Conservation (phyloP, 1,140 invertebrate genomes). For the Drosophila nannoptera region DNA sequence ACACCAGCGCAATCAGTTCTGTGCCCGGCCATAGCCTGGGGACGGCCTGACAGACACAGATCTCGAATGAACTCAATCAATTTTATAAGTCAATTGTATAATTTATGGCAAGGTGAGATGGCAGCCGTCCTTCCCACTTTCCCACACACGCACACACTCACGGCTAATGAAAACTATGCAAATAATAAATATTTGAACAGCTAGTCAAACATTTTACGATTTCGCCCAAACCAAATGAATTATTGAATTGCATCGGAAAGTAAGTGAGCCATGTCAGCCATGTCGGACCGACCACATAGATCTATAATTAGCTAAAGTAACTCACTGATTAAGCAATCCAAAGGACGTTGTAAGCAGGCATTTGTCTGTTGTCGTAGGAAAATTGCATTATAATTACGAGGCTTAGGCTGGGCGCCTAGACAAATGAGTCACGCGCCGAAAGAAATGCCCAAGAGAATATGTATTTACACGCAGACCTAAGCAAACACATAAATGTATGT, state of each 20-base stretch:
- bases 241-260: conserved; percentile 9
- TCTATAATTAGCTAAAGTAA: not conserved
- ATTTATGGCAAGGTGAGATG: conserved; percentile 21
- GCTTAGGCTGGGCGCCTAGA: conserved; percentile 20
- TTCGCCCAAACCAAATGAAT: not conserved
- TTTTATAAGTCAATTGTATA: conserved; percentile 19
- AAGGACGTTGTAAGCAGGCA: not conserved
- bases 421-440: conserved; percentile 32
- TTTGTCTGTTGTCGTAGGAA: not conserved
- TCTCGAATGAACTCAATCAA: conserved; percentile 29
- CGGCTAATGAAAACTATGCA: conserved; percentile 2
- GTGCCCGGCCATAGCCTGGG: not conserved
- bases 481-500: no score
- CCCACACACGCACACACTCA: not conserved
- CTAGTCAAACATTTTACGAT: conserved; percentile 9
- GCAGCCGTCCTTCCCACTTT: not conserved
- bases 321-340: not conserved
- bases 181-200: conserved; percentile 37
- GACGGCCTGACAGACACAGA: conserved; percentile 6
- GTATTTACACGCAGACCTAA: no score
- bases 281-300: not conserved
- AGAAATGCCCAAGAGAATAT: not conserved
- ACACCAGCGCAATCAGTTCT: conserved; percentile 5
- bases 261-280: not conserved
- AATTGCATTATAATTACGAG: conserved; percentile 20